Percentiles rank a stretch among this genome's conserved stretches.
Evolutionary conservation across 1,140 invertebrate species (phyloP).

Genomic region (Trachymyrmex septentrionalis): DNA sequence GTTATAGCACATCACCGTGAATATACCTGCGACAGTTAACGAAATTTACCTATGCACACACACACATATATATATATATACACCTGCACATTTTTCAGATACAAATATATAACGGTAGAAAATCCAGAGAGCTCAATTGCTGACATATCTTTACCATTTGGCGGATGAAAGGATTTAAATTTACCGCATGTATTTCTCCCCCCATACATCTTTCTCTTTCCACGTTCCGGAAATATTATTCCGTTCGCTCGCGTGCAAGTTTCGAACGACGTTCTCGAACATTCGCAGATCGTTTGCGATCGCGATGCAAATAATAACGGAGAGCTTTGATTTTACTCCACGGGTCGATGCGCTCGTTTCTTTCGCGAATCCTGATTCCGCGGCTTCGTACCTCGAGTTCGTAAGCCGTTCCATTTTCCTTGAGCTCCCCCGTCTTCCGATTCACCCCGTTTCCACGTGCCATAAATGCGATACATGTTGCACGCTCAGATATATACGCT

Average conservation of each 20-base stretch:
- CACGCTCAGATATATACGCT: constrained; percentile 14
- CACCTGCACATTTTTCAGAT: background rate
- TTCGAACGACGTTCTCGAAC: background rate
- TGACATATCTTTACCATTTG: background rate
- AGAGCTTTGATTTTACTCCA: constrained; percentile 7
- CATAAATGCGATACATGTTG: constrained; percentile 51
- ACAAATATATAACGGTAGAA: background rate
- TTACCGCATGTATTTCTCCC: background rate
- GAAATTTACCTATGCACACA: background rate
- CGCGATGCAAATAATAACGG: constrained; percentile 38
- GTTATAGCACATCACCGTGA: constrained; percentile 99
- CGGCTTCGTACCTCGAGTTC: constrained; percentile 1
- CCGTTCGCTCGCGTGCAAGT: background rate
- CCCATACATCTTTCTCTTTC: background rate
- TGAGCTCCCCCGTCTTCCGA: constrained; percentile 3
- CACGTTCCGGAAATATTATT: background rate
- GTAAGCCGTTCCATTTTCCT: constrained; percentile 17
- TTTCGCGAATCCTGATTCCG: constrained; percentile 35
- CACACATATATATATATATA: background rate
- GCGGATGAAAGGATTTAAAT: background rate
- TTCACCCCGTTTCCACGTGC: constrained; percentile 23
- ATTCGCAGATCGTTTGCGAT: background rate
- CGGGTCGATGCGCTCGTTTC: constrained; percentile 23
- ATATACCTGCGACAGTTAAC: constrained; percentile 91
- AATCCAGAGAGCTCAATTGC: background rate